phyloP scores from a whole-genome alignment of 2,888 invertebrate genomes.

The Minunthozetes semirufus region DNA sequence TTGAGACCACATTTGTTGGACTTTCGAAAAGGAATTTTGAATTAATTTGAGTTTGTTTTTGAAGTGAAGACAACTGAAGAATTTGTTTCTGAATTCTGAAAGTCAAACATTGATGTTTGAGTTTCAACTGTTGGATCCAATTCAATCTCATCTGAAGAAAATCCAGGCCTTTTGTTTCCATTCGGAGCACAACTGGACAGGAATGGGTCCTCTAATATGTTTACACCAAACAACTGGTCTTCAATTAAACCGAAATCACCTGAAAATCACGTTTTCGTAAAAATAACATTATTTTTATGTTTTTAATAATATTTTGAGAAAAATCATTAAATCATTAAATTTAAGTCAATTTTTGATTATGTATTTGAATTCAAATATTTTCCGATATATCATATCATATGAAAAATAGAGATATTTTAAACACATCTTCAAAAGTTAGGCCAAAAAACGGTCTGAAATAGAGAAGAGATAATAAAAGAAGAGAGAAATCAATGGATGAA shows the following conservation, averaged over 20 bases:
- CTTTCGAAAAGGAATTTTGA: background rate
- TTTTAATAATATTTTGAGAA: background rate
- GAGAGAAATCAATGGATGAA: background rate
- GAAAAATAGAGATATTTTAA: background rate
- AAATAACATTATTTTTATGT: background rate
- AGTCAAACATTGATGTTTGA: slow-evolving; percentile 12
- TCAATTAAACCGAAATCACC: slow-evolving; percentile 26
- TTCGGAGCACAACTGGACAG: background rate
- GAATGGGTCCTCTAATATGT: slow-evolving; percentile 7
- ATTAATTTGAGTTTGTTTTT: slow-evolving; percentile 17
- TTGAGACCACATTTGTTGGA: background rate
- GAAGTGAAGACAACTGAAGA: slow-evolving; percentile 23
- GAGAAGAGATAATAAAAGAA: background rate
- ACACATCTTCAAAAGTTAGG: background rate
- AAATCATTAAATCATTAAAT: background rate
- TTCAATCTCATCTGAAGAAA: slow-evolving; percentile 12
- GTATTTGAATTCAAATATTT: background rate
- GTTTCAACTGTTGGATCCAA: slow-evolving; percentile 16
- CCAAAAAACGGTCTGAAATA: background rate
- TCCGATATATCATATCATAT: slow-evolving; percentile 18
- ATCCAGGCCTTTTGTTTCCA: slow-evolving; percentile 26
- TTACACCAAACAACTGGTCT: slow-evolving; percentile 2
- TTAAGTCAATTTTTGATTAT: background rate
- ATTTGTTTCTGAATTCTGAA: slow-evolving; percentile 20
- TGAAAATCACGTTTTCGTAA: background rate